A percentile compares a stretch with the other conserved stretches of the same genome.
Evolutionary conservation across 2,113 vertebrate species (phyloP).

Genomic region (Hippocampus zosterae): DNA sequence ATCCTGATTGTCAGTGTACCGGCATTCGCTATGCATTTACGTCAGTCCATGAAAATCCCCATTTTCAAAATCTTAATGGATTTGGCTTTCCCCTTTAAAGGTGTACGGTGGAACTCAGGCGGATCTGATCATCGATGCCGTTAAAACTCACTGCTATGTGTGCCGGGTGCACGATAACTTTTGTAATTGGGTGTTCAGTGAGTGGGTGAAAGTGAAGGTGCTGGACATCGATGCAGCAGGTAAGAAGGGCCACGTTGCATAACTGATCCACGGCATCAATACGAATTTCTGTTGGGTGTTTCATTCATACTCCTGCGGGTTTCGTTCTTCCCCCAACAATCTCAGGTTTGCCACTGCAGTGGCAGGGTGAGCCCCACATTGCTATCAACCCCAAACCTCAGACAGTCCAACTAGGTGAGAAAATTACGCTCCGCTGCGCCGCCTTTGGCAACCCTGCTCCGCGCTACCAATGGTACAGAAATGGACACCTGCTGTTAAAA

Average conservation of each 20-base stretch:
- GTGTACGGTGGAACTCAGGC: conserved; percentile 69
- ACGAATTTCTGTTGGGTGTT: background rate
- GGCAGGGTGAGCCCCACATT: conserved; percentile 76
- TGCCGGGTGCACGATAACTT: conserved; percentile 77
- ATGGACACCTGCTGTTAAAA: conserved; percentile 67
- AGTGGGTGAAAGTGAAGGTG: conserved; percentile 83
- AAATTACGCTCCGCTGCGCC: conserved; percentile 67
- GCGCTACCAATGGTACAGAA: conserved; percentile 81
- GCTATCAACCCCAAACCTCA: conserved; percentile 68
- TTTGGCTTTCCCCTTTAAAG: conserved; percentile 17
- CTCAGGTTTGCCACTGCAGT: conserved; percentile 63
- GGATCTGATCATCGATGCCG: conserved; percentile 69
- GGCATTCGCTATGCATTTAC: background rate
- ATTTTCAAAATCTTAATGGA: background rate
- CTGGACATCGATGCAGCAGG: conserved; percentile 61
- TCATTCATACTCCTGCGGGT: background rate
- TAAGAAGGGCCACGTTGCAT: conserved; percentile 18
- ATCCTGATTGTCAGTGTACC: background rate
- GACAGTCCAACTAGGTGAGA: conserved; percentile 49
- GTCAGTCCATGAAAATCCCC: background rate
- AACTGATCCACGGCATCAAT: background rate
- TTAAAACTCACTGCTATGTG: conserved; percentile 69
- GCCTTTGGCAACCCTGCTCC: conserved; percentile 79
- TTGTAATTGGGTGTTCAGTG: conserved; percentile 66
- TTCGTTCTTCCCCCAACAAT: conserved; percentile 6